phyloP scores from a whole-genome alignment of 2,113 vertebrate genomes.

The Phaethornis superciliosus region DNA sequence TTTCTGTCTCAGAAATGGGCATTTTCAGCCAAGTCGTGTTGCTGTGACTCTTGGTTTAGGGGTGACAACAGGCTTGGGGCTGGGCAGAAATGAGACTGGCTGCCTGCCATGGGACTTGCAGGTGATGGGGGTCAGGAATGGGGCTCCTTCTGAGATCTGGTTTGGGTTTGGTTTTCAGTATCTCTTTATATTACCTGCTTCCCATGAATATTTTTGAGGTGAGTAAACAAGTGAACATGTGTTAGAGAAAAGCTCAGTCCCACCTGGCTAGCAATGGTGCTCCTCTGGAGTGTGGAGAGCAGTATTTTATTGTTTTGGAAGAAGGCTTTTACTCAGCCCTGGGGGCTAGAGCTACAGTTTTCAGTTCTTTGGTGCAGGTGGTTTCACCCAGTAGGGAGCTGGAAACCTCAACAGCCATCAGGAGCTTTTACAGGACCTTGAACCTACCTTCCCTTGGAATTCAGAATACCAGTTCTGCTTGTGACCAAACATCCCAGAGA shows the following conservation, averaged over 20 bases:
- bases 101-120: background rate
- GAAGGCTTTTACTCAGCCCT: background rate
- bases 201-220: background rate
- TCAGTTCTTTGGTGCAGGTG: background rate
- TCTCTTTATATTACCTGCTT: background rate
- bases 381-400: background rate
- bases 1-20: background rate
- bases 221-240: background rate
- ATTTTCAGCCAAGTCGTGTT: background rate
- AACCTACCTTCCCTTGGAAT: background rate
- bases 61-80: background rate
- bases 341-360: background rate
- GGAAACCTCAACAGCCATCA: background rate
- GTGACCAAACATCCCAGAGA: background rate
- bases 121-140: rapidly evolving
- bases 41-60: background rate
- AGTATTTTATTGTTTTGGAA: background rate
- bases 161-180: background rate
- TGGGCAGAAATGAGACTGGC: background rate
- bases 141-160: rapidly evolving
- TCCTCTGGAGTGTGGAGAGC: background rate
- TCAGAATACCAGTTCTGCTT: background rate
- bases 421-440: background rate
- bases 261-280: background rate
- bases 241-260: background rate